A percentile compares a stretch with the other conserved stretches of the same genome.
phyloP scores from a whole-genome alignment of 2,797 vertebrate species.

The Alfaro cultratus region DNA sequence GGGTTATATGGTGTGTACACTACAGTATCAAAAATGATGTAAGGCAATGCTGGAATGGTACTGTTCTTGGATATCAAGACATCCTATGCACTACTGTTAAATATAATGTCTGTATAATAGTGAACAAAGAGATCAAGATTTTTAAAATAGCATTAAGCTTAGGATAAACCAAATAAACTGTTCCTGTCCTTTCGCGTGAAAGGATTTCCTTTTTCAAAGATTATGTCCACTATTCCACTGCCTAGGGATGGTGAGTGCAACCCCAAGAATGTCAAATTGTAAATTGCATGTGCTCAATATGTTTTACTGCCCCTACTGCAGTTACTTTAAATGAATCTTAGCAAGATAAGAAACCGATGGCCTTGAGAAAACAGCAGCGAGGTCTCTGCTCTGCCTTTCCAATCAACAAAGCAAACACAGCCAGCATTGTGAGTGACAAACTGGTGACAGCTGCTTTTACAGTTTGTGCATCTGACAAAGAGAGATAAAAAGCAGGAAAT shows the following conservation, averaged over 20 bases:
- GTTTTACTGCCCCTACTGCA: conserved; percentile 21
- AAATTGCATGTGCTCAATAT: conserved; percentile 25
- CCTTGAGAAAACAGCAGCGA: conserved; percentile 54
- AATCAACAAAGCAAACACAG: conserved; percentile 82
- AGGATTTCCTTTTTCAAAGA: not conserved
- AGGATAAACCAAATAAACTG: too few relatives aligned
- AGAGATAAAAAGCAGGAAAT: conserved; percentile 75
- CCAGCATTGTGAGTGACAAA: conserved; percentile 32
- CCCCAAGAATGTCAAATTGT: conserved; percentile 2
- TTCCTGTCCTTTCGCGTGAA: not conserved
- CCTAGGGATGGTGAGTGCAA: conserved; percentile 6
- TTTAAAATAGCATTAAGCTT: not conserved
- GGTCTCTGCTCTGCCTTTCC: conserved; percentile 35
- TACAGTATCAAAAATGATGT: not conserved
- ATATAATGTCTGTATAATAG: not conserved
- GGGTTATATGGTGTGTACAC: not conserved
- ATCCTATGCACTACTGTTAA: not conserved
- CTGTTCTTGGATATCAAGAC: not conserved
- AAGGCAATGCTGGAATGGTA: not conserved
- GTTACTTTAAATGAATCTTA: conserved; percentile 42
- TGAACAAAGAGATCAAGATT: not conserved
- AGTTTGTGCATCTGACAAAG: conserved; percentile 29
- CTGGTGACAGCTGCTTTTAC: conserved; percentile 42
- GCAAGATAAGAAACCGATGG: conserved; percentile 52
- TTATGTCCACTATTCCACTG: not conserved